phyloP scores from a whole-genome alignment of 2,797 vertebrate genomes.

The Ctenopoma kingsleyae region DNA sequence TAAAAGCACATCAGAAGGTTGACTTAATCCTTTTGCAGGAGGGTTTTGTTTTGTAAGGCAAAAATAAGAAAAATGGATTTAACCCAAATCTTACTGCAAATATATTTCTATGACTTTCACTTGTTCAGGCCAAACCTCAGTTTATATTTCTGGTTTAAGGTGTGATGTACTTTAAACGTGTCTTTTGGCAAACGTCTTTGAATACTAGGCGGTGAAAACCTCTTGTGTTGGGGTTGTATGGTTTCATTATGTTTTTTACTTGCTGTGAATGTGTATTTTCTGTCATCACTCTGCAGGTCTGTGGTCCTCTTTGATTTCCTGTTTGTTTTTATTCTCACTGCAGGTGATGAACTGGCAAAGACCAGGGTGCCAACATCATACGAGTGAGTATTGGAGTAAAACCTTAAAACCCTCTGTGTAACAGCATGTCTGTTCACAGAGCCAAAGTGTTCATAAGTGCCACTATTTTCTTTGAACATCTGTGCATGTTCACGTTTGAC shows the following conservation, averaged over 20 bases:
- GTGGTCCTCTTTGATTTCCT: not conserved
- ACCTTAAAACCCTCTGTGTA: not conserved
- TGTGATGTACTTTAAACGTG: slow-evolving; percentile 46
- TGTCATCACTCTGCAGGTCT: slow-evolving; percentile 25
- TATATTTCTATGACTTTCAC: slow-evolving; percentile 18
- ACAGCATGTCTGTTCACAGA: not conserved
- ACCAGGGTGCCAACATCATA: slow-evolving; percentile 83
- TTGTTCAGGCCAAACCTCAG: slow-evolving; percentile 36
- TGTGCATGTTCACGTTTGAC: not conserved
- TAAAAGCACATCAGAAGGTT: slow-evolving; percentile 23
- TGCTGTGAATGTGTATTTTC: slow-evolving; percentile 21
- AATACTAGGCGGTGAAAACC: slow-evolving; percentile 16
- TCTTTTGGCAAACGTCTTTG: slow-evolving; percentile 34
- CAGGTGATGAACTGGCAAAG: slow-evolving; percentile 94
- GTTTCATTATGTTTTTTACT: slow-evolving; percentile 10
- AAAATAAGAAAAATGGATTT: slow-evolving; percentile 8
- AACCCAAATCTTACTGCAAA: slow-evolving; percentile 55
- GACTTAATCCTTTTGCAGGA: slow-evolving; percentile 25
- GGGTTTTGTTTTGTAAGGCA: slow-evolving; percentile 10
- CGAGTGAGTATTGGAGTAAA: slow-evolving; percentile 88
- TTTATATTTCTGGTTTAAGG: slow-evolving; percentile 52
- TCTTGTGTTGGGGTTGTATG: slow-evolving; percentile 19
- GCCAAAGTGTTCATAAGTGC: not conserved
- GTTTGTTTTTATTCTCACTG: slow-evolving; percentile 58
- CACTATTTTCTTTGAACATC: not conserved